These are phyloP conservation scores for Porites cylindrica DNA, from an alignment of 92 coral and sea anemone species.

Conservation along the genomic window DNA sequence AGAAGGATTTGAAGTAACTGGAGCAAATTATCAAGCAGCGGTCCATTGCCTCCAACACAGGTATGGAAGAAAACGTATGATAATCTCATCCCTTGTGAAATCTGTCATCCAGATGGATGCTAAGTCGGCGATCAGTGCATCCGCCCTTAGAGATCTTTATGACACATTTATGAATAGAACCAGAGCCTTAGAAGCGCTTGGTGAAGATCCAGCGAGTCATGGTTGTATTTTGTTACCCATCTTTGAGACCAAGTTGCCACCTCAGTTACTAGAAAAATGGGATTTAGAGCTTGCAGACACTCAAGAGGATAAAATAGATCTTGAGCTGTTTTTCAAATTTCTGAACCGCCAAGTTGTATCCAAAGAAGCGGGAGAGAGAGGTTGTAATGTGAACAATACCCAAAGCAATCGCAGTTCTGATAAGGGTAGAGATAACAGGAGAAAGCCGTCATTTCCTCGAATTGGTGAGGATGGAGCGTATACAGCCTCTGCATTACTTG, in stretches of 20 bases:
- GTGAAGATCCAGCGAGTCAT: constrained; percentile 48
- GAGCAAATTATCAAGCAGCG: constrained; percentile 24
- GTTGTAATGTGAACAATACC: constrained; percentile 7
- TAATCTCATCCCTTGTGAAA: constrained; percentile 43
- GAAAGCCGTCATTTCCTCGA: too few relatives aligned
- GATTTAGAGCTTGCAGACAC: constrained; percentile 61
- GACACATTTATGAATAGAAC: constrained; percentile 50
- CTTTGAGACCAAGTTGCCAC: constrained; percentile 50
- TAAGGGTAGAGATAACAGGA: too few relatives aligned
- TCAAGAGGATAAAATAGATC: constrained; percentile 46
- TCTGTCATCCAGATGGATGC: constrained; percentile 28
- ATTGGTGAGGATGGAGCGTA: too few relatives aligned
- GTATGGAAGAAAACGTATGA: constrained; percentile 30
- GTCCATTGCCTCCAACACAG: constrained; percentile 58
- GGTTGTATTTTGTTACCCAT: constrained; percentile 54
- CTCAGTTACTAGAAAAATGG: constrained; percentile 44
- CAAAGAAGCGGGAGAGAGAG: constrained; percentile 54
- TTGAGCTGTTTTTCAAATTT: constrained; percentile 52
- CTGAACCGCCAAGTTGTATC: constrained; percentile 55
- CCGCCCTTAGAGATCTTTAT: constrained; percentile 48
- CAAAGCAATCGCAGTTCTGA: constrained; percentile 12
- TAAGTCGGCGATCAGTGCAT: constrained; percentile 4
- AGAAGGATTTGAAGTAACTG: too few relatives aligned
- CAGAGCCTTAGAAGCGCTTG: constrained; percentile 47
- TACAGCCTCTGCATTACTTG: background rate